phyloP scores from a whole-genome alignment of 2,113 vertebrate species.

The Antennarius striatus region DNA sequence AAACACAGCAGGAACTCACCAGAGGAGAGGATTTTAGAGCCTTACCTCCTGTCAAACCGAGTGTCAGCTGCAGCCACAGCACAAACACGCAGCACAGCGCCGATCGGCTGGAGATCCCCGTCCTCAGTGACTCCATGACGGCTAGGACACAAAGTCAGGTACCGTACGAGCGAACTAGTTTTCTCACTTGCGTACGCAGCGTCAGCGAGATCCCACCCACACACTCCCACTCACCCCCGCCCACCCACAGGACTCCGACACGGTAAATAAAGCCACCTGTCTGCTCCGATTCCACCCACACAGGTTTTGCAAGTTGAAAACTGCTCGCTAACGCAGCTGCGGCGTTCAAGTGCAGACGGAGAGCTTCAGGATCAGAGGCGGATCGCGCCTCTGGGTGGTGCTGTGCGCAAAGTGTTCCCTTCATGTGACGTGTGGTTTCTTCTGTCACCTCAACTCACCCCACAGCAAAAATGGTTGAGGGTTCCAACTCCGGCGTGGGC shows the following conservation, averaged over 20 bases:
- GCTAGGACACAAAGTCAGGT: background rate
- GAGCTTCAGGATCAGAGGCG: too few species aligned
- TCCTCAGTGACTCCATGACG: slow-evolving; percentile 59
- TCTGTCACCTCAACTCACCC: too few species aligned
- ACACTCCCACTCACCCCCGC: background rate
- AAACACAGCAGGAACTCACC: background rate
- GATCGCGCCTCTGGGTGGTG: slow-evolving; percentile 32
- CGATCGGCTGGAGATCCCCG: background rate
- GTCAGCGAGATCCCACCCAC: slow-evolving; percentile 44
- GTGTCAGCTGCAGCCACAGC: slow-evolving; percentile 19
- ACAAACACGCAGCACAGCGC: slow-evolving; percentile 13
- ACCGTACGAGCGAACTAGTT: too few species aligned
- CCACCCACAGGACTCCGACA: background rate
- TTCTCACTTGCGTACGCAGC: background rate
- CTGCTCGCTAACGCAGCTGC: too few species aligned
- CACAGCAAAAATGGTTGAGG: too few species aligned
- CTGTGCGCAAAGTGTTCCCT: slow-evolving; percentile 10
- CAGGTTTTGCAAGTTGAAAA: background rate
- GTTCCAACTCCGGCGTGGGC: too few species aligned
- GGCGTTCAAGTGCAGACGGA: too few species aligned
- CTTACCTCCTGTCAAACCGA: slow-evolving; percentile 55
- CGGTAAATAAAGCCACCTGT: background rate
- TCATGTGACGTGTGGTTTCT: background rate
- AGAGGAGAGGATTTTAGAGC: background rate
- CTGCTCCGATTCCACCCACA: background rate